Conservation (phyloP, 1,140 invertebrate genomes). For the Acromyrmex echinatior region DNA sequence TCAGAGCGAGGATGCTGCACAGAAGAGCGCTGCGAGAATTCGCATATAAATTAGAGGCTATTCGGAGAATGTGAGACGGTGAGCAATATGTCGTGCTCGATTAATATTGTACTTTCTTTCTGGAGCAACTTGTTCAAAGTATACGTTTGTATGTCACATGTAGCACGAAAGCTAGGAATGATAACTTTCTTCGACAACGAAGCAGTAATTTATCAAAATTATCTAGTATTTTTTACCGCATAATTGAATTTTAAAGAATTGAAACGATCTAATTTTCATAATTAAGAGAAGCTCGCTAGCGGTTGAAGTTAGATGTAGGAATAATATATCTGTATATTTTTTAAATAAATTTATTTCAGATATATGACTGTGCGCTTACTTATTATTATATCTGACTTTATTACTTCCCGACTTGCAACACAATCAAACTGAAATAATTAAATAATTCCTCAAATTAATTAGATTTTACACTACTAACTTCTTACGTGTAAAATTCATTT, state of each 20-base stretch:
- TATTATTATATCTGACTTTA: too few species aligned
- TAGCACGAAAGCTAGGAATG: background rate
- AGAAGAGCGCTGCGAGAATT: constrained; percentile 69
- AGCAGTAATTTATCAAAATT: background rate
- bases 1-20: constrained; percentile 38
- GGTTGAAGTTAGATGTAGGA: too few species aligned
- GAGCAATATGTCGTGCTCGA: constrained; percentile 61
- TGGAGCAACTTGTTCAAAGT: background rate
- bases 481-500: too few species aligned
- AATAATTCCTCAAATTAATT: too few species aligned
- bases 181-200: background rate
- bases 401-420: too few species aligned
- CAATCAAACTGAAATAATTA: too few species aligned
- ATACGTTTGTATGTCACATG: background rate
- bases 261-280: too few species aligned
- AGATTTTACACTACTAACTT: too few species aligned
- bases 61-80: constrained; percentile 70
- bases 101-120: constrained; percentile 65
- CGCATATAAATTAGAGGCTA: constrained; percentile 74
- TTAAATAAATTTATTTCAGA: too few species aligned
- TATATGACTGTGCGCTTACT: too few species aligned
- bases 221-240: background rate
- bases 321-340: too few species aligned
- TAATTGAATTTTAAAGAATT: background rate
- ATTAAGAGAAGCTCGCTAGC: too few species aligned